These are phyloP conservation scores for Parapsyche elsis DNA, from an alignment of 1,140 invertebrate species.

Conservation along the genomic window DNA sequence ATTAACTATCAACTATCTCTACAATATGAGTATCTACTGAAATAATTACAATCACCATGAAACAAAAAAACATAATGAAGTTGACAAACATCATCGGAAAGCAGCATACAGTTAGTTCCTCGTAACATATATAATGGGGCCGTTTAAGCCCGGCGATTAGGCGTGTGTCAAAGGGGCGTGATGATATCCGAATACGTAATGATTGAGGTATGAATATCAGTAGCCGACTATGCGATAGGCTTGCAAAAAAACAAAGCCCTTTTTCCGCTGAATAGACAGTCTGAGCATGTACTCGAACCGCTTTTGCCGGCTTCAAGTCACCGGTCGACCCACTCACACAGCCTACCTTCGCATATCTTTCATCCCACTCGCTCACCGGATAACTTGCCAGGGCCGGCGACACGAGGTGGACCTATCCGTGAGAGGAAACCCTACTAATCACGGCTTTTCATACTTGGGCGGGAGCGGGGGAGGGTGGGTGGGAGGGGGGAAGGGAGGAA, in stretches of 20 bases:
- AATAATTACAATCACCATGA: too few relatives aligned
- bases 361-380: background rate
- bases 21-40: too few relatives aligned
- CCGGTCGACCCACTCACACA: background rate
- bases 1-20: too few relatives aligned
- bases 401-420: slow-evolving; percentile 14
- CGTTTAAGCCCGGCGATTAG: too few relatives aligned
- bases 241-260: slow-evolving; percentile 48
- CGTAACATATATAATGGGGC: too few relatives aligned
- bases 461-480: too few relatives aligned
- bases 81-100: too few relatives aligned
- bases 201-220: slow-evolving; percentile 27
- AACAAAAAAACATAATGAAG: too few relatives aligned
- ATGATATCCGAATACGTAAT: slow-evolving; percentile 1
- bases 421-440: slow-evolving; percentile 44
- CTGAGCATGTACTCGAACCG: slow-evolving; percentile 44
- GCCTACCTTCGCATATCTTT: background rate
- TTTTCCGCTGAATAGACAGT: slow-evolving; percentile 53
- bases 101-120: too few relatives aligned
- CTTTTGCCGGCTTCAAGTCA: slow-evolving; percentile 42
- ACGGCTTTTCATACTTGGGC: slow-evolving; percentile 17
- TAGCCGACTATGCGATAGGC: slow-evolving; percentile 25
- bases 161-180: background rate
- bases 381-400: slow-evolving; percentile 14
- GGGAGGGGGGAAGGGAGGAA: too few relatives aligned